Evolutionary conservation across 2,797 vertebrate species (phyloP).

Genomic region (Sebastes minor): DNA sequence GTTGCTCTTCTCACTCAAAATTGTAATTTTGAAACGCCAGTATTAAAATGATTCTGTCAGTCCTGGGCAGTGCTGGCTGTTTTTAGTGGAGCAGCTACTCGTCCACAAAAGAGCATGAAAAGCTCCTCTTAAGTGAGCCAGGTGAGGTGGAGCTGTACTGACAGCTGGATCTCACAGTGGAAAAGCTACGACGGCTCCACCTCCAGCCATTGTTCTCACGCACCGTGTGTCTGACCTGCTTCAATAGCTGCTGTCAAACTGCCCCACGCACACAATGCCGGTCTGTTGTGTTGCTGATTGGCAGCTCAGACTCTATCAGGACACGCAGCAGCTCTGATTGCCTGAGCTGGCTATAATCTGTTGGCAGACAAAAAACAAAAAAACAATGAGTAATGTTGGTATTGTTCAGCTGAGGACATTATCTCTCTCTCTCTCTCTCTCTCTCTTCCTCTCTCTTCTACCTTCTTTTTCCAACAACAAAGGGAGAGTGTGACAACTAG

Average conservation of each 20-base stretch:
- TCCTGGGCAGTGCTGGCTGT: not conserved
- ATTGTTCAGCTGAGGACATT: constrained; percentile 12
- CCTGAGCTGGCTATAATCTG: constrained; percentile 22
- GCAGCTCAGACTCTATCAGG: constrained; percentile 38
- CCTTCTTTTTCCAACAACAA: not conserved
- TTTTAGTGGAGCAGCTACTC: not conserved
- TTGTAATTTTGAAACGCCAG: not conserved
- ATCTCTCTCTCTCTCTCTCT: not conserved
- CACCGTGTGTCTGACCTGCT: constrained; percentile 22
- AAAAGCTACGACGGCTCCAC: constrained; percentile 13
- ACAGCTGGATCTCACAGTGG: constrained; percentile 21
- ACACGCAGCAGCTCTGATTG: constrained; percentile 35
- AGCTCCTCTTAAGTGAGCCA: not conserved
- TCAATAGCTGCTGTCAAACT: constrained; percentile 37
- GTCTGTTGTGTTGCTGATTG: constrained; percentile 37
- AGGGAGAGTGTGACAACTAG: not conserved
- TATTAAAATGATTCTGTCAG: not conserved
- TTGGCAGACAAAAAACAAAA: not conserved
- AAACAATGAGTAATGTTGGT: not conserved
- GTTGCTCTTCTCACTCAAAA: not conserved
- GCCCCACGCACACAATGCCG: not conserved
- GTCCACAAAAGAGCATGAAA: not conserved
- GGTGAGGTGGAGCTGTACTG: not conserved
- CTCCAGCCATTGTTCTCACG: constrained; percentile 36
- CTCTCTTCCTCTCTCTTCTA: too few relatives aligned